Base-by-base conservation (phyloP, 2,113 vertebrate genomes). In the Alethe castanea region DNA sequence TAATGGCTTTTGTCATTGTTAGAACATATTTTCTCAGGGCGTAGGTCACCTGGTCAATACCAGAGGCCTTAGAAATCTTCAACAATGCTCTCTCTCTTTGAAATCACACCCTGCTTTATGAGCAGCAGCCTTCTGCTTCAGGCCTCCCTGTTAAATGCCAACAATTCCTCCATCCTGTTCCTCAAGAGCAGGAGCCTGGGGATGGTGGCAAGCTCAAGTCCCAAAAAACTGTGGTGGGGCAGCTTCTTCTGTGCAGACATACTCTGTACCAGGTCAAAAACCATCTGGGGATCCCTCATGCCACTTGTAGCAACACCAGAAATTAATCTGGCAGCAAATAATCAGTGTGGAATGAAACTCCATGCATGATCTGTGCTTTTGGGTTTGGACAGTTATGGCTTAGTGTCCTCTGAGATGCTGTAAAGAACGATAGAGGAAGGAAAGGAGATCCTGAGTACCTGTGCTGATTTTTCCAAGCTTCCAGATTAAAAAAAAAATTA, bases 1-100 rank as follows among this genome's bases (percentile, higher is more conserved):
- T 84, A 95, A 61, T 88, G 60, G n/a, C n/a, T 78, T 88, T 64
- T 73, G n/a, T 88, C 93, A 40, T 76, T 78, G 60, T 76, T 81
- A 54, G 82, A 92, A 84, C 56, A 47, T 93, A 61, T 83, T 95
- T 97, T 84, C 72, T 40, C 57, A 64, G 69, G 93, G 90, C 0
- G 40, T 90, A 35, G 94, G 90, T 74, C 25, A n/a, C 65, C 64
- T 57, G 67, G 36, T 94, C 3, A 1, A 84, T 94, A 90, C 40
- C 45, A 53, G 67, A 90, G 80, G 88, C 60, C 60, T 40, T 40
- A 57, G 47, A 72, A 93, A 25, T 64, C 80, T 67, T 78, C 85
- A 60, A 67, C n/a, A 56, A 12, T 36, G 3, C 8, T 8, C 33
- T 81, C 56, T 67, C 28, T 94, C 79, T 80, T 92, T 83, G 88